These are phyloP conservation scores for Drosophila guanche DNA, from an alignment of 1,140 invertebrate species.

Conservation along the genomic window DNA sequence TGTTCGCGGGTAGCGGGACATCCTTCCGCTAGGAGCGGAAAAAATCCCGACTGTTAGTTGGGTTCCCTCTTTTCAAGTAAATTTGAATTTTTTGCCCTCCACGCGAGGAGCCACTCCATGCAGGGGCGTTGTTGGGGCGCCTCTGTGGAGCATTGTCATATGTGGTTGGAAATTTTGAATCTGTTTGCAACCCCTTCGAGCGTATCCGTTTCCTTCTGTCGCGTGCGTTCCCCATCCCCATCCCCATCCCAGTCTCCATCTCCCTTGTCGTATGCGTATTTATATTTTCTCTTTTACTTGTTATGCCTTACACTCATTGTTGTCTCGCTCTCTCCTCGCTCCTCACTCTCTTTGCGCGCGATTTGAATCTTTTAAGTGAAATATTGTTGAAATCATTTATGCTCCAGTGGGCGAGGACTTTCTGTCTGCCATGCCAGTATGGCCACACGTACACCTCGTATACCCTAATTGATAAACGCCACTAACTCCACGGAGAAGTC, in stretches of 20 bases:
- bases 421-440: slow-evolving; percentile 2
- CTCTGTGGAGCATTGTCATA: slow-evolving; percentile 77
- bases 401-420: slow-evolving; percentile 57
- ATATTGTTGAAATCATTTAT: slow-evolving; percentile 82
- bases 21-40: slow-evolving; percentile 62
- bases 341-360: slow-evolving; percentile 53
- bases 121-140: slow-evolving; percentile 23
- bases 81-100: slow-evolving; percentile 68
- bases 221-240: slow-evolving; percentile 61
- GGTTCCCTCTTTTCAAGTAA: slow-evolving; percentile 49
- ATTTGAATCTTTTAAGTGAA: slow-evolving; percentile 83
- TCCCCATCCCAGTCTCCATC: background rate
- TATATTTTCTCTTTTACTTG: slow-evolving; percentile 68
- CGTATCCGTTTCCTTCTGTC: slow-evolving; percentile 82
- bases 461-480: slow-evolving; percentile 65
- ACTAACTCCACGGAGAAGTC: slow-evolving; percentile 38
- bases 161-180: slow-evolving; percentile 83
- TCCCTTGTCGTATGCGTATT: slow-evolving; percentile 77
- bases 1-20: slow-evolving; percentile 41
- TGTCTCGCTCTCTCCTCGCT: slow-evolving; percentile 35
- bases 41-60: slow-evolving; percentile 68
- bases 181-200: slow-evolving; percentile 82
- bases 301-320: slow-evolving; percentile 56
- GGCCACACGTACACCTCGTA: slow-evolving; percentile 48
- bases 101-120: slow-evolving; percentile 6